Evolutionary conservation across 2,888 invertebrate genomes (phyloP), one percentile per base, ranked within the genome.

Genomic region (Ypsolopha scabrella): DNA sequence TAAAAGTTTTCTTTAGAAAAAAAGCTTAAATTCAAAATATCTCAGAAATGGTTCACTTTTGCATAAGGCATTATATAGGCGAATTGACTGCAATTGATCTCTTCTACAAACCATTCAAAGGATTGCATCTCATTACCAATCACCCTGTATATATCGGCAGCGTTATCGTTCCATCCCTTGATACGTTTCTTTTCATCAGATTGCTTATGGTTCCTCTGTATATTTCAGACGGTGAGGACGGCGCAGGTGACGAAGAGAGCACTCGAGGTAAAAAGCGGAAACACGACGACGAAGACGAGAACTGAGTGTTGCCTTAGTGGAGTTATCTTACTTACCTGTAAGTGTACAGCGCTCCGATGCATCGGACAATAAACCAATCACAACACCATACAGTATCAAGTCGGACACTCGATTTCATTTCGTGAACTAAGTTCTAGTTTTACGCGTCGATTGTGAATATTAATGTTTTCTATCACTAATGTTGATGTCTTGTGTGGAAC

Each of bases 181-280:
- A n/a, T n/a, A n/a, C n/a, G n/a, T n/a, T 24, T 24, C 24, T 24
- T 24, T 24, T 24, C 24, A 24, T 24, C 24, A 24, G 2, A 24
- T 24, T 24, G 24, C 24, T 24, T 24, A 24, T 24, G 24, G 4
- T 24, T 24, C 52, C 7, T 54, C 54, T 51, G 50, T 52, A 3
- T 3, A 24, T 56, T 55, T n/a, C 70, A 86, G 88, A 85, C 58
- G 85, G 83, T 14, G 47, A 45, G 37, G 78, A 75, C 6, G 73
- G 74, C 53, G 74, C 75, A 41, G 78, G 76, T 59, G 79, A 72
- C 41, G 73, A 88, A 65, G 83, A 88, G 63, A 86, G 88, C 65
- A 88, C 88, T 67, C 80, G 89, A 63, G 89, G 89, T 72, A 89
- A 89, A 73, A 89, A 89, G 63, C 86, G 89, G 70, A 89, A 89